Conservation (phyloP, 2,888 invertebrate species). For the Ectropis crepuscularia region DNA sequence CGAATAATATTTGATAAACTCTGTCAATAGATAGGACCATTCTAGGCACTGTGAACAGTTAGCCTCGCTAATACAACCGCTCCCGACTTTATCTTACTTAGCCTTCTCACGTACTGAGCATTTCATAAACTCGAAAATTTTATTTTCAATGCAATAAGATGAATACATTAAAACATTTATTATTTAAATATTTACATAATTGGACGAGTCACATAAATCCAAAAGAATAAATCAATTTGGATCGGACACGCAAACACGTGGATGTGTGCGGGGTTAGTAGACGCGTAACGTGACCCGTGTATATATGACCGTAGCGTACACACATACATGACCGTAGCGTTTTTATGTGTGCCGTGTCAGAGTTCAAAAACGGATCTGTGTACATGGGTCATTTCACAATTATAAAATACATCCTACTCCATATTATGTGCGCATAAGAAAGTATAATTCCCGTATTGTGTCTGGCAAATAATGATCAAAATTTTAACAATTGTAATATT, state of each 20-base stretch:
- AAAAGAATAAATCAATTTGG: neutral
- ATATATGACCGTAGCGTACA: no score
- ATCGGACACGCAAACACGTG: no score
- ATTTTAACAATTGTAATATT: conserved; percentile 4
- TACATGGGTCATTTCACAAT: no score
- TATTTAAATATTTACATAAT: conserved; percentile 26
- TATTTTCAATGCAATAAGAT: conserved; percentile 31
- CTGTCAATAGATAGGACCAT: neutral
- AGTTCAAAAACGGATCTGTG: no score
- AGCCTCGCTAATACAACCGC: neutral
- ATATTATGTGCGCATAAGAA: neutral
- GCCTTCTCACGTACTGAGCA: conserved; percentile 14
- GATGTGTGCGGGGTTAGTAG: no score
- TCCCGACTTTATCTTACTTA: neutral
- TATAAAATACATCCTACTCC: neutral
- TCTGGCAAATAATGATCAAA: conserved; percentile 5
- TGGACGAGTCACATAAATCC: conserved; percentile 23
- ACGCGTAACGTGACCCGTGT: no score
- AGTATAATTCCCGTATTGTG: neutral
- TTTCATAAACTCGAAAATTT: conserved; percentile 33
- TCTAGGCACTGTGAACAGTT: neutral
- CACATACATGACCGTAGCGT: no score
- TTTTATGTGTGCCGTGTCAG: no score
- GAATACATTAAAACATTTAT: conserved; percentile 7
- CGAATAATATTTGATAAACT: no score